Percentiles rank a stretch among this genome's conserved stretches.
phyloP scores from a whole-genome alignment of 2,797 vertebrate genomes.

The Poecilia gillii region DNA sequence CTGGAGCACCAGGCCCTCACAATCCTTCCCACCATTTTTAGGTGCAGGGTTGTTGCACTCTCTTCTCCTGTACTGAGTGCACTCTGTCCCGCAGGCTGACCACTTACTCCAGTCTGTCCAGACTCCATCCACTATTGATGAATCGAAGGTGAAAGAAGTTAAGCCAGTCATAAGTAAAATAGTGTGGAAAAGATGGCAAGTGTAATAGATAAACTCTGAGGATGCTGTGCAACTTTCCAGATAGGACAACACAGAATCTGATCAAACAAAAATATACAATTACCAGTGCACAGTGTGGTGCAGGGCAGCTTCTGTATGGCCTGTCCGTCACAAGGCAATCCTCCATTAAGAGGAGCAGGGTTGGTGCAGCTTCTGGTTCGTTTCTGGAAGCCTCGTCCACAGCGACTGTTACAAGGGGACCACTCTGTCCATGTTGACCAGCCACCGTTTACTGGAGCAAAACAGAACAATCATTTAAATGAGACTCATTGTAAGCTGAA shows the following conservation, averaged over 20 bases:
- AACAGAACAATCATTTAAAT: conserved; percentile 27
- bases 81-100: conserved; percentile 97
- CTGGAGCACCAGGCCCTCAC: conserved; percentile 90
- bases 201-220: not conserved
- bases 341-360: conserved; percentile 92
- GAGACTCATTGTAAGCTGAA: not conserved
- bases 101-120: conserved; percentile 99
- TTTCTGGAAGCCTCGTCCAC: conserved; percentile 92
- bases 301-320: conserved; percentile 91
- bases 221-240: not conserved
- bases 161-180: conserved; percentile 1
- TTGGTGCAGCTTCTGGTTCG: conserved; percentile 93
- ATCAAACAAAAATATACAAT: conserved; percentile 1
- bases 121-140: conserved; percentile 90
- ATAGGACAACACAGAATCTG: not conserved
- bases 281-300: conserved; percentile 92
- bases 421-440: conserved; percentile 97
- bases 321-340: conserved; percentile 91
- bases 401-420: conserved; percentile 92
- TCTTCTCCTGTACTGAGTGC: conserved; percentile 95
- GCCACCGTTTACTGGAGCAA: conserved; percentile 88
- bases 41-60: conserved; percentile 92
- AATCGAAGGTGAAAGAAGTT: not conserved
- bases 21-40: conserved; percentile 95
- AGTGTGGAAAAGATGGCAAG: not conserved